Evolutionary conservation across 2,888 invertebrate genomes (phyloP), one percentile per base, ranked within the genome.

Genomic region (Bellardia bayeri): DNA sequence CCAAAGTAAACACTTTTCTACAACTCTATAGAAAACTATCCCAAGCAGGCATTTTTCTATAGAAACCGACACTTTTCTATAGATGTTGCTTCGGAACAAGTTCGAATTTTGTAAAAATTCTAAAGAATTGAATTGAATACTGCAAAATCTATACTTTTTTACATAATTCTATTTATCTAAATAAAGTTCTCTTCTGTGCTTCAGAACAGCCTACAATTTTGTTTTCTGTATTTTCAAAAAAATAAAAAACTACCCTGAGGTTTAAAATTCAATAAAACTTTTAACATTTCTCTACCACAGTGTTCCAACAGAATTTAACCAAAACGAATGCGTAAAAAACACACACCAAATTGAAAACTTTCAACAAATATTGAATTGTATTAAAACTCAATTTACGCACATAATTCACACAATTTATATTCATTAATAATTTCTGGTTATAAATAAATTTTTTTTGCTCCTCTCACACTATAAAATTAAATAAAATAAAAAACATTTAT

Each of bases 331-430:
- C 33, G 13, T 4, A 33, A 56, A 56, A 16, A 58, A 58, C 30
- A 58, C 30, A 51, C 4, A n/a, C 0, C 14, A 66, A 78, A 63
- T 61, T 68, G 49, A n/a, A 68, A 63, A 54, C 11, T 37, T 66
- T 72, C 45, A 64, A 49, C 75, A 82, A 82, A 71, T 82, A 87
- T 85, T 82, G 79, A 87, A 85, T 85, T 82, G 37, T 82, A 82
- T 85, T 82, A 75, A 85, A 87, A 87, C 82, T 79, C 82, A 87
- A 85, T 87, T 87, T 85, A 82, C 82, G 85, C 87, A 75, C 75
- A 85, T 87, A 85, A 85, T 85, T 87, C 64, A 74, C 64, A 85
- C 87, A 82, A 87, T 87, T 87, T 85, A 87, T 85, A 85, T 87
- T 87, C 87, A 87, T 87, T 87, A 87, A 87, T 85, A 82, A 78